These are phyloP conservation scores for Pararge aegeria DNA, from an alignment of 1,140 invertebrate species.

Conservation along the genomic window DNA sequence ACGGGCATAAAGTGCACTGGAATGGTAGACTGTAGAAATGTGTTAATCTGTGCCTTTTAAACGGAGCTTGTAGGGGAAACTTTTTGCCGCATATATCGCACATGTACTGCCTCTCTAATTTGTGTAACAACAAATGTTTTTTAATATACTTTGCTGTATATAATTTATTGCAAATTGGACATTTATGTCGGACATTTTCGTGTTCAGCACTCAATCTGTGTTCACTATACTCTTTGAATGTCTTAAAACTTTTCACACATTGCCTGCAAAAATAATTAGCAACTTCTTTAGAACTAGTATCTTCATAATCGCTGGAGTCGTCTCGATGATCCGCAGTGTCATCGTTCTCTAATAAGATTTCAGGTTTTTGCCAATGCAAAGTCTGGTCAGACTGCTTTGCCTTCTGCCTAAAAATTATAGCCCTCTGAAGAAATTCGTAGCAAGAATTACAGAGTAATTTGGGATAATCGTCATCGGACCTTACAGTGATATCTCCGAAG, in stretches of 20 bases:
- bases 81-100: slow-evolving; percentile 73
- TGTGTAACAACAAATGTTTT: slow-evolving; percentile 56
- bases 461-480: slow-evolving; percentile 45
- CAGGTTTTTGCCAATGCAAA: slow-evolving; percentile 33
- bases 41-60: slow-evolving; percentile 55
- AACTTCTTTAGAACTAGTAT: slow-evolving; percentile 14
- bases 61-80: slow-evolving; percentile 51
- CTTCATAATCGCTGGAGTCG: slow-evolving; percentile 15
- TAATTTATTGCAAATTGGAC: slow-evolving; percentile 53
- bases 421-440: slow-evolving; percentile 51
- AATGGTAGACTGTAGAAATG: slow-evolving; percentile 64
- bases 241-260: slow-evolving; percentile 39
- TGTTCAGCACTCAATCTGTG: slow-evolving; percentile 58
- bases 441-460: slow-evolving; percentile 62
- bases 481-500: slow-evolving; percentile 51
- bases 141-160: slow-evolving; percentile 48
- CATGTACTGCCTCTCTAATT: slow-evolving; percentile 42
- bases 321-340: slow-evolving; percentile 24
- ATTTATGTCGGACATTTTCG: slow-evolving; percentile 52
- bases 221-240: slow-evolving; percentile 43
- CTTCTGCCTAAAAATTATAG: slow-evolving; percentile 54
- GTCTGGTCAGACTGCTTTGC: slow-evolving; percentile 58
- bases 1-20: slow-evolving; percentile 64
- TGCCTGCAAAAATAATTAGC: slow-evolving; percentile 30
- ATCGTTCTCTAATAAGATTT: slow-evolving; percentile 28